Conservation (phyloP, 2,113 vertebrate species). For the Campylomormyrus numenius region DNA sequence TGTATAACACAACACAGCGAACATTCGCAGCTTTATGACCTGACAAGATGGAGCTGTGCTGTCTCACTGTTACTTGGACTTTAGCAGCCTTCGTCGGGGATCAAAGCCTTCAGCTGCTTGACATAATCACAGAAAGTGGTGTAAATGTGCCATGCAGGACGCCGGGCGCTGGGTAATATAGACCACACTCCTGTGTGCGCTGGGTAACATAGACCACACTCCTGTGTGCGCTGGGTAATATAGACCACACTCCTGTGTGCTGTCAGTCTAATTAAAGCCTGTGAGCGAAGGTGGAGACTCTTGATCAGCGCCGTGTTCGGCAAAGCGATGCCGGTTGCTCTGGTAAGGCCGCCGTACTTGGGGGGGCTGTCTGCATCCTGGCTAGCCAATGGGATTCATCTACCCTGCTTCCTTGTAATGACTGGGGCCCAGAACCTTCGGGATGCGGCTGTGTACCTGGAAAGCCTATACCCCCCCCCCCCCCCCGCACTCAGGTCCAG, state of each 20-base stretch:
- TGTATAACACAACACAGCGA: not conserved
- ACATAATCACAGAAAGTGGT: not conserved
- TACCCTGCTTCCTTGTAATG: not conserved
- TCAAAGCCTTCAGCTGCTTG: not conserved
- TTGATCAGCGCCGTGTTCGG: not conserved
- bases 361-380: too few species aligned
- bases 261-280: not conserved
- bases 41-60: not conserved
- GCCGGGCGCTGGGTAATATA: not conserved
- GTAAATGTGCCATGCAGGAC: not conserved
- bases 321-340: not conserved
- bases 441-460: not conserved
- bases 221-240: not conserved
- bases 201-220: not conserved
- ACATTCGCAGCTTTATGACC: not conserved
- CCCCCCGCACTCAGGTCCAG: not conserved
- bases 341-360: too few species aligned
- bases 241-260: not conserved
- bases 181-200: not conserved
- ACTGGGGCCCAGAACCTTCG: not conserved
- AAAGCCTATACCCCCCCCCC: too few species aligned
- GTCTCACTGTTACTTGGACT: not conserved
- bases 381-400: not conserved
- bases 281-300: not conserved
- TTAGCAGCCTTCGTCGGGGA: not conserved